A percentile compares a stretch with the other conserved stretches of the same genome.
Evolutionary conservation across 1,140 invertebrate genomes (phyloP).

Genomic region (Delia radicum): DNA sequence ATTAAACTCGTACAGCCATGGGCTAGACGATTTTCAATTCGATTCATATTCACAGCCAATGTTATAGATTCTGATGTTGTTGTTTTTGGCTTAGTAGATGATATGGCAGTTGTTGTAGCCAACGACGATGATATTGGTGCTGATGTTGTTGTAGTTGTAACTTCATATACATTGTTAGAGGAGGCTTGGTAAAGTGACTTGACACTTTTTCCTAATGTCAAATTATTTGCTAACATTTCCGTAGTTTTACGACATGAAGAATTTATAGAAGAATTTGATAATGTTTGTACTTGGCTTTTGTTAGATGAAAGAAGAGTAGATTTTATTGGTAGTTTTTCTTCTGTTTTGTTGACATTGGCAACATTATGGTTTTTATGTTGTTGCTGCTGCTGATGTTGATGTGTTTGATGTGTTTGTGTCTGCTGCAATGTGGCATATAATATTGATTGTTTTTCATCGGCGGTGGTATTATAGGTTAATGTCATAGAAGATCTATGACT

Average conservation of each 20-base stretch:
- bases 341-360: background rate
- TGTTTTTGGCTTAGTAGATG: background rate
- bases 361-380: background rate
- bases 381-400: background rate
- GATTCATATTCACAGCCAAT: background rate
- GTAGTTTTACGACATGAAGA: background rate
- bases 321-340: background rate
- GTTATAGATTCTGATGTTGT: background rate
- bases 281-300: too few species aligned
- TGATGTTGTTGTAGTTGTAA: background rate
- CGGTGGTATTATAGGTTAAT: constrained; percentile 9
- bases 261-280: background rate
- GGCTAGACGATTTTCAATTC: constrained; percentile 53
- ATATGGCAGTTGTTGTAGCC: background rate
- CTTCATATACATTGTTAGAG: background rate
- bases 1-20: constrained; percentile 75
- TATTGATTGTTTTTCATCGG: background rate
- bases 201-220: background rate
- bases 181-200: background rate
- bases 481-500: background rate
- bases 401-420: background rate
- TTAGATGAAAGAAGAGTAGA: background rate
- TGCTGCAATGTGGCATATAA: background rate
- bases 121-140: background rate
- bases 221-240: background rate